Evolutionary conservation across 2,888 invertebrate genomes (phyloP), one percentile per base, ranked within the genome.

Genomic region (Drosophila seclusa): DNA sequence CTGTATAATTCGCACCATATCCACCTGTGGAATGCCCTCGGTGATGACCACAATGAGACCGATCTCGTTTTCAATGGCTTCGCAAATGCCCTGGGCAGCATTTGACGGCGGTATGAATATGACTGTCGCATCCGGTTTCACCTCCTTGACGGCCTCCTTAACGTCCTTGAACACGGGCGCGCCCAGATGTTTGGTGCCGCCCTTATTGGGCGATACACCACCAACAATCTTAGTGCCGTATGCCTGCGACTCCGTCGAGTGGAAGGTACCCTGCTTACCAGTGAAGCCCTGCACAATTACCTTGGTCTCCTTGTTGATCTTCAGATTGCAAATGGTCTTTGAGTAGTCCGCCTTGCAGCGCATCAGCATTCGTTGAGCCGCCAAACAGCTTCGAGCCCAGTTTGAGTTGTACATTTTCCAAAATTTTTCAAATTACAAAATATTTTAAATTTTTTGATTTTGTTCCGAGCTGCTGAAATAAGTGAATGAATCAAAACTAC

Each of bases 271-370:
- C 94, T 99, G 99, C 93, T 99, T 99, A 73, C 99, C 99, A 70
- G 99, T 99, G 92, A 99, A 99, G 7, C 99, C 99, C 94, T 99
- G 99, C 86, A 97, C 97, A 79, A 99, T 98, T 8, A 99, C 97
- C 94, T 97, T 98, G 0, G 99, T 97, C 55, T 98, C 95, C 77
- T 95, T 95, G 74, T 95, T 96, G 59, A 99, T 94, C 91, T 95
- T 94, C 87, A 99, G 94, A 94, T 99, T 98, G 90, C 95, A 94
- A 8, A 82, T 29, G 21, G 86, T 88, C 54, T 90, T 83, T 4
- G 75, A 61, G 45, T 91, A 91, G 55, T 76, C 81, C 0, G 86
- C 68, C 13, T 73, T 74, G 48, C 13, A 34, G 5, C 78, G 68
- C 27, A 38, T 4, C n/a, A 53, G 38, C 0, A 69, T 10, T 0